Evolutionary conservation across 2,797 vertebrate genomes (phyloP).

Genomic region (Moxostoma hubbsi): DNA sequence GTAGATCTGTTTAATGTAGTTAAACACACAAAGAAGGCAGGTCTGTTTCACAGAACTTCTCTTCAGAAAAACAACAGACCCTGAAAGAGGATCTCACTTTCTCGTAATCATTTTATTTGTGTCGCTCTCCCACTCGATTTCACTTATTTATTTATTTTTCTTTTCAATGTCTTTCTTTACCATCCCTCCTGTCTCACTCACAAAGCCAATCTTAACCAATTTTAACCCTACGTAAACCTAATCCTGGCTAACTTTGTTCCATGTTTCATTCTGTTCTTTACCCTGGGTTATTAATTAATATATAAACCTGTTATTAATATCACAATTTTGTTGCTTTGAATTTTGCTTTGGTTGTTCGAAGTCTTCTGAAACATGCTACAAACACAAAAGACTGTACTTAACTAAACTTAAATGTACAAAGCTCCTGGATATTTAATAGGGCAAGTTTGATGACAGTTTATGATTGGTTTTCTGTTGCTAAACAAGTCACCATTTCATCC

Average conservation of each 20-base stretch:
- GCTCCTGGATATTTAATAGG: too few relatives aligned
- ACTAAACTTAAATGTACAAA: too few relatives aligned
- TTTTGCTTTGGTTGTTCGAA: too few relatives aligned
- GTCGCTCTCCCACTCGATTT: neutral
- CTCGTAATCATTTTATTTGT: conserved; percentile 19
- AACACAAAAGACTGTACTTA: too few relatives aligned
- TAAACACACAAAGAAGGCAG: conserved; percentile 40
- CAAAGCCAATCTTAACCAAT: neutral
- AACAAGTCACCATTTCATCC: neutral
- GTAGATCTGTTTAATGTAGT: conserved; percentile 2
- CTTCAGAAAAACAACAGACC: conserved; percentile 68
- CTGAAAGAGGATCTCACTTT: conserved; percentile 11
- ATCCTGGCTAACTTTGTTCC: too few relatives aligned
- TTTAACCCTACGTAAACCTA: too few relatives aligned
- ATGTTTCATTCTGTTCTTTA: too few relatives aligned
- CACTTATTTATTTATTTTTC: conserved; percentile 36
- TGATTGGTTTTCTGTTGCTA: conserved; percentile 4
- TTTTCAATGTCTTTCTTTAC: neutral
- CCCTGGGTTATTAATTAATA: too few relatives aligned
- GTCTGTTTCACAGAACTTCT: conserved; percentile 70
- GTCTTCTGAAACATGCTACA: too few relatives aligned
- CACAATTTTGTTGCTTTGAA: too few relatives aligned
- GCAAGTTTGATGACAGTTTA: neutral
- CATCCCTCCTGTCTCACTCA: neutral
- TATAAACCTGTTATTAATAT: too few relatives aligned